phyloP scores from a whole-genome alignment of 2,797 vertebrate species.

The Sebastes diaconus region DNA sequence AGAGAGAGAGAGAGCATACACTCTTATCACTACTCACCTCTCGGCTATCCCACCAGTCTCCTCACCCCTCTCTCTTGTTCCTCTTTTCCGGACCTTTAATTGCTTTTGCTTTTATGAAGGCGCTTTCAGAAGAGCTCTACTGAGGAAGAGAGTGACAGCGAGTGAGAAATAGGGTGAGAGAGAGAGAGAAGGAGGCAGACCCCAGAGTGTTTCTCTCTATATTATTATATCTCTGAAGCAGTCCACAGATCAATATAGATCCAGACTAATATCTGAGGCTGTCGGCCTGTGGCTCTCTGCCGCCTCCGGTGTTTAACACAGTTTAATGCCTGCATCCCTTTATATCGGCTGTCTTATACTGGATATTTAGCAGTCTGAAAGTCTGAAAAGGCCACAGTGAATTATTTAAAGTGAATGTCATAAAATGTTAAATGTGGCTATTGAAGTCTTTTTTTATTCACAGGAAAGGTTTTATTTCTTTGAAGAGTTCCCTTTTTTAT shows the following conservation, averaged over 20 bases:
- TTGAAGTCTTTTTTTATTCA: not conserved
- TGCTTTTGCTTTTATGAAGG: constrained; percentile 67
- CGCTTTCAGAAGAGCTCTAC: constrained; percentile 42
- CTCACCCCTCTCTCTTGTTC: constrained; percentile 18
- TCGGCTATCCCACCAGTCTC: not conserved
- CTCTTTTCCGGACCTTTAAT: constrained; percentile 57
- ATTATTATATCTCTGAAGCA: constrained; percentile 30
- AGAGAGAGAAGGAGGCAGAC: constrained; percentile 1
- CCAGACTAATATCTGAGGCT: constrained; percentile 46
- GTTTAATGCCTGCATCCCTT: not conserved
- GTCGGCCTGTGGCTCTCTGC: constrained; percentile 25
- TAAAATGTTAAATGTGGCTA: not conserved
- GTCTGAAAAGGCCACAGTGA: not conserved
- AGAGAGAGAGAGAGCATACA: not conserved
- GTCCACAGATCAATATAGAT: constrained; percentile 69
- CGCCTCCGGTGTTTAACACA: constrained; percentile 4
- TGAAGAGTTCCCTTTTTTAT: not conserved
- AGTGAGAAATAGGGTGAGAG: constrained; percentile 3
- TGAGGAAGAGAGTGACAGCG: constrained; percentile 1
- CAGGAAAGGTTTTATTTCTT: not conserved
- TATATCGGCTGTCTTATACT: not conserved
- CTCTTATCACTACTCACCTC: constrained; percentile 13
- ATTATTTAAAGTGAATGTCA: not conserved
- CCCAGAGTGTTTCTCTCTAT: constrained; percentile 57
- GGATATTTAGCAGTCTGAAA: not conserved